phyloP scores from a whole-genome alignment of 1,140 invertebrate species.

The Holotrichia oblita region DNA sequence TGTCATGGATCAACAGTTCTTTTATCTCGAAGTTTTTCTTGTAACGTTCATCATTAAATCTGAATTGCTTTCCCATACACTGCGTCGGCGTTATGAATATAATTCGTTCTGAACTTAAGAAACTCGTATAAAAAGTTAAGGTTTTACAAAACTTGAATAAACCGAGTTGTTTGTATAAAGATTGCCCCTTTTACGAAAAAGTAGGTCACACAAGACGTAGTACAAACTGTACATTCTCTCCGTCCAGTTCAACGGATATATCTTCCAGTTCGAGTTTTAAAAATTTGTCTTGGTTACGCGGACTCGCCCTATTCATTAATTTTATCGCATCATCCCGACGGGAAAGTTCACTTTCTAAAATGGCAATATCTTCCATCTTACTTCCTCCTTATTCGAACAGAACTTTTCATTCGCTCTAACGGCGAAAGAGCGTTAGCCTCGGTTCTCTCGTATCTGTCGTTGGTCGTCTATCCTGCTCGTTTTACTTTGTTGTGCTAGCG shows the following conservation, averaged over 20 bases:
- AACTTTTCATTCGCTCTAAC: neutral
- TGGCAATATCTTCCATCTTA: conserved; percentile 5
- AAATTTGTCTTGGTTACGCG: conserved; percentile 31
- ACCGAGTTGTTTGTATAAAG: no score
- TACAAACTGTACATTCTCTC: neutral
- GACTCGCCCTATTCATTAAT: conserved; percentile 33
- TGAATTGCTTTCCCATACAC: no score
- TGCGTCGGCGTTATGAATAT: no score
- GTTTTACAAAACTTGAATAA: no score
- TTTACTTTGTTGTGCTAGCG: conserved; percentile 32
- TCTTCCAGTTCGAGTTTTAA: neutral
- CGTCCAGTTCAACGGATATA: conserved; percentile 4
- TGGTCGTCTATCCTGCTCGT: conserved; percentile 3
- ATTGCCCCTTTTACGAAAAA: conserved; percentile 10
- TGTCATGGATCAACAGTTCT: no score
- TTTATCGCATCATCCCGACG: conserved; percentile 28
- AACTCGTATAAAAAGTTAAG: no score
- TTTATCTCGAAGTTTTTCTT: no score
- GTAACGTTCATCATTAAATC: no score
- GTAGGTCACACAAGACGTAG: conserved; percentile 14
- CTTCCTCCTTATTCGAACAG: neutral
- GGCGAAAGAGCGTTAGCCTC: conserved; percentile 15
- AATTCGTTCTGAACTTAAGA: no score
- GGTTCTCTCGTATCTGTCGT: neutral
- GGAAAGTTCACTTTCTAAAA: conserved; percentile 35